A percentile compares a stretch with the other conserved stretches of the same genome.
phyloP scores from a whole-genome alignment of 2,888 invertebrate genomes.

The Ashinkailepas kermadecensis region DNA sequence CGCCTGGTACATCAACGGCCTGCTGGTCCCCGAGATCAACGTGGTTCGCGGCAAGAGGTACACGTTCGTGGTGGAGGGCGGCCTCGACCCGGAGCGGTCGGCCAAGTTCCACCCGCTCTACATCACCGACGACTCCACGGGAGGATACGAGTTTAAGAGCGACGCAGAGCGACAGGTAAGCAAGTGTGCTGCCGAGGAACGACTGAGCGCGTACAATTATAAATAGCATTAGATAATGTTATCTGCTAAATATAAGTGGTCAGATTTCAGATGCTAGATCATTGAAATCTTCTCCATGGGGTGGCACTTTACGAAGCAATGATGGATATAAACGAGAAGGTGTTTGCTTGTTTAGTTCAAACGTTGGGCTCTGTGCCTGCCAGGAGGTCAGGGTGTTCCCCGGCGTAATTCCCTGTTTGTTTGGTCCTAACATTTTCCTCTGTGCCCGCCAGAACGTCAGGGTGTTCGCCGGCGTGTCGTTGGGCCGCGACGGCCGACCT shows the following conservation, averaged over 20 bases:
- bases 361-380: too few relatives aligned
- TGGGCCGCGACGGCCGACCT: conserved; percentile 58
- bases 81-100: conserved; percentile 64
- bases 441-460: conserved; percentile 54
- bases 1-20: conserved; percentile 86
- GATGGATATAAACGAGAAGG: too few relatives aligned
- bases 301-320: too few relatives aligned
- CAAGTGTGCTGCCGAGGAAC: conserved; percentile 33
- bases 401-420: too few relatives aligned
- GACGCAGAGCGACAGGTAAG: conserved; percentile 72
- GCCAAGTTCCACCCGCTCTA: conserved; percentile 82
- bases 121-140: conserved; percentile 85
- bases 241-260: too few relatives aligned
- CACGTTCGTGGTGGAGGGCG: conserved; percentile 78
- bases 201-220: too few relatives aligned
- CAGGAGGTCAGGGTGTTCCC: too few relatives aligned
- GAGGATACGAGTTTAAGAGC: conserved; percentile 76
- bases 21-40: conserved; percentile 78
- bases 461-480: conserved; percentile 73
- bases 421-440: not conserved
- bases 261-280: too few relatives aligned
- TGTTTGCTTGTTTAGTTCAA: too few relatives aligned
- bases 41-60: conserved; percentile 80
- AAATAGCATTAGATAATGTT: too few relatives aligned
- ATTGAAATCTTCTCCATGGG: too few relatives aligned